A percentile compares a stretch with the other conserved stretches of the same genome.
Evolutionary conservation across 2,797 vertebrate genomes (phyloP).

Genomic region (Neosilurus hyrtlii): DNA sequence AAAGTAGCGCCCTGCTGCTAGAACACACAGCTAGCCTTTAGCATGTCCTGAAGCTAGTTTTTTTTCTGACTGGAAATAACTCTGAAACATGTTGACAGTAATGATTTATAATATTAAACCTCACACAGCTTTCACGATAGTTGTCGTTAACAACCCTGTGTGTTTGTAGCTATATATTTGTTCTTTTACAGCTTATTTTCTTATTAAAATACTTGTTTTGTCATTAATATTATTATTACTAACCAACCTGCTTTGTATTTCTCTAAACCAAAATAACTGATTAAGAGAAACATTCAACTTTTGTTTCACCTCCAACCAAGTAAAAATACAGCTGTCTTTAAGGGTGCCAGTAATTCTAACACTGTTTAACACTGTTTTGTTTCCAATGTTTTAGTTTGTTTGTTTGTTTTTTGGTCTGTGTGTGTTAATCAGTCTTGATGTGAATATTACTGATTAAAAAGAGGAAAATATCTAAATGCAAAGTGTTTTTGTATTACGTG

Average conservation of each 20-base stretch:
- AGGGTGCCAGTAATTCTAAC: not conserved
- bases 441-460: not conserved
- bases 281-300: too few species aligned
- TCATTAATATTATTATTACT: too few species aligned
- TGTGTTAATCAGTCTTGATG: not conserved
- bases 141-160: too few species aligned
- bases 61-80: too few species aligned
- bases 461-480: not conserved
- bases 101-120: too few species aligned
- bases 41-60: not conserved
- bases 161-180: too few species aligned
- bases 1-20: not conserved
- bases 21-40: not conserved
- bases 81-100: too few species aligned
- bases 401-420: not conserved
- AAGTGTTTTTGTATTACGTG: not conserved
- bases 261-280: too few species aligned
- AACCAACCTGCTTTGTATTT: too few species aligned
- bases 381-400: not conserved
- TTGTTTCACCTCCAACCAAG: not conserved
- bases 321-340: not conserved
- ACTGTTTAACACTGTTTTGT: not conserved
- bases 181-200: too few species aligned
- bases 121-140: too few species aligned
- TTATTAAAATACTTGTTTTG: too few species aligned